A percentile compares a stretch with the other conserved stretches of the same genome.
Evolutionary conservation across 2,888 invertebrate genomes (phyloP).

Genomic region (Chrysotoxum bicinctum): DNA sequence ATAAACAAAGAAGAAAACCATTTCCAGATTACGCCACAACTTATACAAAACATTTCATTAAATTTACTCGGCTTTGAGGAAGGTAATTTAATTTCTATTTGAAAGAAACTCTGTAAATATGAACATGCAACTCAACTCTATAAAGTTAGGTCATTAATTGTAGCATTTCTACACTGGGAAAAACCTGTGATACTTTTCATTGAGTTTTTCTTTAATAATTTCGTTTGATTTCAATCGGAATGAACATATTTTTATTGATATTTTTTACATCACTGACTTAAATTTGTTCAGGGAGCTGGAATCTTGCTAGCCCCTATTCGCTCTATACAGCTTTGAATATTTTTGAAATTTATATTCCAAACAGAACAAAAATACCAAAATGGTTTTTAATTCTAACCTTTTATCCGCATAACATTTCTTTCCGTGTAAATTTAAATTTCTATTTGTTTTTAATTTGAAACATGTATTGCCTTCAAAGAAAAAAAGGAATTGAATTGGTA

Average conservation of each 20-base stretch:
- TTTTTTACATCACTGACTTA: too few species aligned
- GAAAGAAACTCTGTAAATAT: neutral
- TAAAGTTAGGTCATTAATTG: neutral
- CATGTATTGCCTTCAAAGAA: neutral
- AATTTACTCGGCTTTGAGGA: neutral
- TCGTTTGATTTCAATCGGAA: too few species aligned
- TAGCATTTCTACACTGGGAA: neutral
- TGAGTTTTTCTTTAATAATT: too few species aligned
- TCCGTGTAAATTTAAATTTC: neutral
- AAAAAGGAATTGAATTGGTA: neutral
- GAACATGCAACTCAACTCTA: too few species aligned
- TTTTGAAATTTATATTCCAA: too few species aligned
- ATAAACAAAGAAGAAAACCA: neutral
- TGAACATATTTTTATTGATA: too few species aligned
- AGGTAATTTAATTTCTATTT: neutral
- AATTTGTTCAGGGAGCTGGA: too few species aligned
- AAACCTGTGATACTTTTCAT: too few species aligned
- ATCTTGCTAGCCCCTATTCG: too few species aligned
- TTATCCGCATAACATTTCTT: neutral
- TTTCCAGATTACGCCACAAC: neutral
- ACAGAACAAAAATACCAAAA: too few species aligned
- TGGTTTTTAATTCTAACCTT: too few species aligned
- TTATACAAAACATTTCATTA: slow-evolving; percentile 5
- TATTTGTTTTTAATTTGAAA: neutral
- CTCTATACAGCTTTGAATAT: too few species aligned